phyloP scores from a whole-genome alignment of 2,113 vertebrate species.

The Piliocolobus tephrosceles region DNA sequence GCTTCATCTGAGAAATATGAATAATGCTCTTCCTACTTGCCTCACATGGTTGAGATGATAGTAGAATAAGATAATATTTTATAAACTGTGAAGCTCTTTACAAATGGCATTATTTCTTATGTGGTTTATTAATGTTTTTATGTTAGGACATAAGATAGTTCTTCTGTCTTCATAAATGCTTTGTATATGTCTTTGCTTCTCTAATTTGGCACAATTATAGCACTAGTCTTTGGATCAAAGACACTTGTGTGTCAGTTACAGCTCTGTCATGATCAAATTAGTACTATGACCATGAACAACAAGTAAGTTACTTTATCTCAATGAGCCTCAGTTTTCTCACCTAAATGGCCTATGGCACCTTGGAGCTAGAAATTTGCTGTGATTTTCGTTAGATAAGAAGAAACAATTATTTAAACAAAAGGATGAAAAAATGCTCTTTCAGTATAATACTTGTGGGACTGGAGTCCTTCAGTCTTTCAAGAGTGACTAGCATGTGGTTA shows the following conservation, averaged over 20 bases:
- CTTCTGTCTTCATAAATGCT: not conserved
- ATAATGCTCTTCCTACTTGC: not conserved
- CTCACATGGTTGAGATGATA: not conserved
- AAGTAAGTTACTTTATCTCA: not conserved
- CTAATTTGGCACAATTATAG: not conserved
- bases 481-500: not conserved
- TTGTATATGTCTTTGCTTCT: not conserved
- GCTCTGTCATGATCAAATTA: not conserved
- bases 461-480: constrained; percentile 17
- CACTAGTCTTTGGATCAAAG: not conserved
- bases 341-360: not conserved
- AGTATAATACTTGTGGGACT: not conserved
- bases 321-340: not conserved
- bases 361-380: not conserved
- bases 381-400: constrained; percentile 9
- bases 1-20: not conserved
- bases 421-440: not conserved
- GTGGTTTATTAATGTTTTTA: not conserved
- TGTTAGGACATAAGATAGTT: not conserved
- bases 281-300: not conserved
- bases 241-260: not conserved
- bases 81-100: not conserved
- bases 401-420: constrained; percentile 32
- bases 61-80: not conserved
- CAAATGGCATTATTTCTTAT: not conserved